A percentile compares a stretch with the other conserved stretches of the same genome.
phyloP scores from a whole-genome alignment of 64 coral and sea anemone genomes.

The Pocillopora damicornis region DNA sequence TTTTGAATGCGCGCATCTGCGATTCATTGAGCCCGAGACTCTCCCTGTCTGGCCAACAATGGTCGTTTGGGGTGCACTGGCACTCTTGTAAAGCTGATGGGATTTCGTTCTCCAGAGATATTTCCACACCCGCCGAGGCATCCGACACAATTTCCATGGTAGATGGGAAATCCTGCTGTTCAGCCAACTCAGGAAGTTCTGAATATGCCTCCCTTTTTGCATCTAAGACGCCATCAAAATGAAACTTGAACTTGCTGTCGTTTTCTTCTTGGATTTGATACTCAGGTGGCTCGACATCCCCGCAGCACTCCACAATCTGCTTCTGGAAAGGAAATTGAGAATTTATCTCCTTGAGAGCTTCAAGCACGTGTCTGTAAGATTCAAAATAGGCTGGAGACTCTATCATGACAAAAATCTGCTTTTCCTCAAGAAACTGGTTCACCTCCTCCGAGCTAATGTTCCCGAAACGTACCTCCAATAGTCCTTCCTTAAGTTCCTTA shows the following conservation, averaged over 20 bases:
- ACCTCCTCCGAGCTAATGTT: conserved; percentile 5
- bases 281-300: conserved; percentile 22
- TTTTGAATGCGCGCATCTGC: conserved; percentile 33
- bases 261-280: neutral
- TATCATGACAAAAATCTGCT: conserved; percentile 58
- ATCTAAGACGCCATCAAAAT: neutral
- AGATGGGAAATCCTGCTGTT: no score
- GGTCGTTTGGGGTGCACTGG: neutral
- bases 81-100: neutral
- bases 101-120: neutral
- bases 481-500: conserved; percentile 25
- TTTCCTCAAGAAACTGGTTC: conserved; percentile 13
- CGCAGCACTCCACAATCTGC: conserved; percentile 50
- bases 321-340: conserved; percentile 46
- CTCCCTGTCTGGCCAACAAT: conserved; percentile 15
- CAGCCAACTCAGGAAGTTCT: no score
- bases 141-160: neutral
- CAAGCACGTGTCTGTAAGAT: conserved; percentile 65
- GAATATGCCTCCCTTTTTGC: no score
- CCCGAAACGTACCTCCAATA: conserved; percentile 70
- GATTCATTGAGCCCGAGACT: conserved; percentile 29
- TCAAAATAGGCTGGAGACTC: conserved; percentile 76
- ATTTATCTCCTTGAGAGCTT: conserved; percentile 39
- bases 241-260: neutral
- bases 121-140: neutral